These are phyloP conservation scores for Embidobia sp. DNA, from an alignment of 2,888 invertebrate genomes.

Conservation along the genomic window DNA sequence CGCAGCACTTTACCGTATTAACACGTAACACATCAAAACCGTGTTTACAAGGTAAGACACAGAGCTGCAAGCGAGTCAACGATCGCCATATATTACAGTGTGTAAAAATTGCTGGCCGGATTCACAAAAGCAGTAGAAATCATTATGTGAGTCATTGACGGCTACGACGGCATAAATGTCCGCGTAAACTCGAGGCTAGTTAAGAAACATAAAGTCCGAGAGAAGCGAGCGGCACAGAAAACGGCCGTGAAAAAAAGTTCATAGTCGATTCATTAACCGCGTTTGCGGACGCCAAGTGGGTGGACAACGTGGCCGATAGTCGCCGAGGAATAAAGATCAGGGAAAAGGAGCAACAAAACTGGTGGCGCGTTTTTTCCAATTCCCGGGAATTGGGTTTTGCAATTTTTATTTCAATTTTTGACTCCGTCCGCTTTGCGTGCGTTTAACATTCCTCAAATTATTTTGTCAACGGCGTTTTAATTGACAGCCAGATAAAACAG, in stretches of 20 bases:
- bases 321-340: conserved; percentile 22
- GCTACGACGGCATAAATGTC: conserved; percentile 76
- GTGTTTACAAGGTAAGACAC: conserved; percentile 61
- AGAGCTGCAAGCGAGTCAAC: conserved; percentile 53
- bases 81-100: conserved; percentile 68
- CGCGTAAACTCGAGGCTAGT: conserved; percentile 78
- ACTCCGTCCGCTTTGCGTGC: background rate
- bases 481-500: conserved; percentile 43
- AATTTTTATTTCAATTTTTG: too few species aligned
- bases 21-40: conserved; percentile 77
- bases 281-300: conserved; percentile 50
- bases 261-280: conserved; percentile 71
- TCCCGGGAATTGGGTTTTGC: conserved; percentile 15
- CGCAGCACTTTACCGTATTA: conserved; percentile 72
- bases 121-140: conserved; percentile 67
- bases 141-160: conserved; percentile 73
- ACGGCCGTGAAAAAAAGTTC: conserved; percentile 68
- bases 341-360: too few species aligned
- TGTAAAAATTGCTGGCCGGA: conserved; percentile 70
- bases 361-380: too few species aligned
- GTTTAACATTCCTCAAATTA: conserved; percentile 39
- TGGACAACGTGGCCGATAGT: conserved; percentile 32
- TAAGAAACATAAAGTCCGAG: conserved; percentile 72
- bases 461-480: conserved; percentile 53
- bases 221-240: conserved; percentile 26